Base-by-base conservation (phyloP, 2,797 vertebrate genomes). In the Leptodactylus fallax region DNA sequence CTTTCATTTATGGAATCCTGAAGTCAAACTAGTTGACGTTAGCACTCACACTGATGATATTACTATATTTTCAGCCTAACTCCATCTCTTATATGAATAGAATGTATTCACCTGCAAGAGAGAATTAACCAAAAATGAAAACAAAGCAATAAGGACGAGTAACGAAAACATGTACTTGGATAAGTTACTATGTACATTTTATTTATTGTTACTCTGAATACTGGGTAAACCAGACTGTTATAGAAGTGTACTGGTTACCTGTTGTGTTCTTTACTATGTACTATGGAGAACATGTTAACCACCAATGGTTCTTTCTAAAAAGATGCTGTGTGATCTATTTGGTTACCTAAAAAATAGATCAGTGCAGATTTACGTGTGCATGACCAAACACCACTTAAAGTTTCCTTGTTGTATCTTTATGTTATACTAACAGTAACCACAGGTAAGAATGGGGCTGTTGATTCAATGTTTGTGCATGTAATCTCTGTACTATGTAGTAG, bases 131-230 rank as follows among this genome's bases (percentile, higher is more conserved):
- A 81, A 87, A 87, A 80, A 81, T 81, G 17, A 55, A 87, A 77
- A 87, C 45, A 63, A 81, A 87, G 85, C 85, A 87, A 87, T 87
- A 87, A 85, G 58, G 83, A 85, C 21, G 58, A 85, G 45, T 85
- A 85, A 77, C 58, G 23, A 25, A 76, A 78, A 61, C 23, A 65
- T 51, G 47, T 65, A 77, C 83, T 25, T 82, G 61, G 79, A 49
- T 63, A 65, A 77, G 71, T 53, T 77, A 27, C 76, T 58, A 61
- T 77, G 55, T 85, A 85, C 58, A 53, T 61, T 76, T 17, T 10
- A 76, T 60, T 60, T 49, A 76, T 51, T 65, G 58, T 76, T 85
- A 85, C 72, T 58, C 72, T 17, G 77, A 78, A 63, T 65, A 63
- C 45, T 78, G 16, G 83, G 36, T 25, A 85, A 63, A 51, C 47